Conservation (phyloP, 2,113 vertebrate genomes). For the Takifugu flavidus region DNA sequence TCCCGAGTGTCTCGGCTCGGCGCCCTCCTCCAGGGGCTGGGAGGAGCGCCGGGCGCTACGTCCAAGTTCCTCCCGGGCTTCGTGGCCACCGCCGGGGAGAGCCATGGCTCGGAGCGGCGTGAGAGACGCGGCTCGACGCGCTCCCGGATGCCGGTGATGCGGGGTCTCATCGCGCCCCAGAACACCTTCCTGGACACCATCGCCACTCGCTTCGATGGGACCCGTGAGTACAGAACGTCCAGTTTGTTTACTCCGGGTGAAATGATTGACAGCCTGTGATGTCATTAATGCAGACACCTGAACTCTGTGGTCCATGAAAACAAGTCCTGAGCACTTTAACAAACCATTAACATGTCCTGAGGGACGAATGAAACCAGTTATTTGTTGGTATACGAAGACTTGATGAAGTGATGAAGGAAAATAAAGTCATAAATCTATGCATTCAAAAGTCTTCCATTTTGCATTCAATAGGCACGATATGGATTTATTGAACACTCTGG, state of each 20-base stretch:
- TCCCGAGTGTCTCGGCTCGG: constrained; percentile 64
- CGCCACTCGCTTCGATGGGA: constrained; percentile 73
- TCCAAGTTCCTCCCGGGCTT: constrained; percentile 70
- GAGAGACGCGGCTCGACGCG: constrained; percentile 70
- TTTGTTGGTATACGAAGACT: no score
- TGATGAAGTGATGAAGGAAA: no score
- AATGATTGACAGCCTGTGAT: background rate
- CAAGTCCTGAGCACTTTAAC: background rate
- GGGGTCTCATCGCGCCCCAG: constrained; percentile 68
- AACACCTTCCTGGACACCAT: constrained; percentile 75
- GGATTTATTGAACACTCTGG: no score
- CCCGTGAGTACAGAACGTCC: constrained; percentile 58
- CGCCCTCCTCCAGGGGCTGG: constrained; percentile 70
- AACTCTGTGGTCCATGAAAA: background rate
- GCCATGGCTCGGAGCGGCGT: constrained; percentile 62
- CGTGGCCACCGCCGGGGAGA: constrained; percentile 49
- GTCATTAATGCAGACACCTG: no score
- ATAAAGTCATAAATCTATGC: no score
- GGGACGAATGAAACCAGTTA: background rate
- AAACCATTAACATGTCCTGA: background rate
- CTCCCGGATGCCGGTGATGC: constrained; percentile 69
- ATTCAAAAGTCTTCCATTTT: no score
- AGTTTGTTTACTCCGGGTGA: background rate
- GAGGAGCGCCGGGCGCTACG: constrained; percentile 62
- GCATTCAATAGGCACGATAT: no score